These are phyloP conservation scores for Prochilodus magdalenae DNA, from an alignment of 2,113 vertebrate species.

Conservation along the genomic window DNA sequence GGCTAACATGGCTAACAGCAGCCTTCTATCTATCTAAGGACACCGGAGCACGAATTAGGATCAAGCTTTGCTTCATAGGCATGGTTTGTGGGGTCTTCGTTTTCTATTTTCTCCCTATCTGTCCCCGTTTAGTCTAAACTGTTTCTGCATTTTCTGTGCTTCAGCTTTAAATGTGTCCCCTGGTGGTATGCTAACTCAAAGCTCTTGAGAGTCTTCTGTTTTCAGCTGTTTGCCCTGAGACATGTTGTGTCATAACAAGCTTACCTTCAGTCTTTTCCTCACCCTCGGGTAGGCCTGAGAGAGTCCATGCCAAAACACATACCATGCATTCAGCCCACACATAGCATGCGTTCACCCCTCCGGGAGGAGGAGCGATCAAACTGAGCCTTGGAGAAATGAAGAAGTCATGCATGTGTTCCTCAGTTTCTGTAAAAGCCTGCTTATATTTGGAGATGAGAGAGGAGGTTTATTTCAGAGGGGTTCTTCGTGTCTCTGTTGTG, in stretches of 20 bases:
- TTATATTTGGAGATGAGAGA: not conserved
- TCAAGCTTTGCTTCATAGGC: not conserved
- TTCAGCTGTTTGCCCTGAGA: not conserved
- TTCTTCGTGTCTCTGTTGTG: not conserved
- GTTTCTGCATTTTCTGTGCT: not conserved
- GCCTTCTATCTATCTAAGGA: not conserved
- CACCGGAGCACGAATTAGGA: not conserved
- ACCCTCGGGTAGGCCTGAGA: slow-evolving; percentile 6
- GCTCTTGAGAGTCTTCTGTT: not conserved
- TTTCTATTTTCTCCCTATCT: too few relatives aligned
- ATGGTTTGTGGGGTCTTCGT: not conserved
- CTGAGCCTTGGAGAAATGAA: not conserved
- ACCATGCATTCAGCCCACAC: slow-evolving; percentile 47
- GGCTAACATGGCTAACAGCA: not conserved
- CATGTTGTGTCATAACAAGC: slow-evolving; percentile 32
- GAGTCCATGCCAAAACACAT: slow-evolving; percentile 40
- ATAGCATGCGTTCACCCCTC: slow-evolving; percentile 31
- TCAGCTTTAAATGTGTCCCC: not conserved
- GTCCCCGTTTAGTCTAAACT: not conserved
- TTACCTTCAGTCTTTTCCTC: not conserved
- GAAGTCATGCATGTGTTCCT: not conserved
- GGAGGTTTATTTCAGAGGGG: not conserved
- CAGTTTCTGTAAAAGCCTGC: not conserved
- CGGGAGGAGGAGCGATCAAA: not conserved
- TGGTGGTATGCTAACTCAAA: not conserved